A percentile compares a stretch with the other conserved stretches of the same genome.
These are phyloP conservation scores for Zosterops lateralis DNA, from an alignment of 2,113 vertebrate species.

Conservation along the genomic window DNA sequence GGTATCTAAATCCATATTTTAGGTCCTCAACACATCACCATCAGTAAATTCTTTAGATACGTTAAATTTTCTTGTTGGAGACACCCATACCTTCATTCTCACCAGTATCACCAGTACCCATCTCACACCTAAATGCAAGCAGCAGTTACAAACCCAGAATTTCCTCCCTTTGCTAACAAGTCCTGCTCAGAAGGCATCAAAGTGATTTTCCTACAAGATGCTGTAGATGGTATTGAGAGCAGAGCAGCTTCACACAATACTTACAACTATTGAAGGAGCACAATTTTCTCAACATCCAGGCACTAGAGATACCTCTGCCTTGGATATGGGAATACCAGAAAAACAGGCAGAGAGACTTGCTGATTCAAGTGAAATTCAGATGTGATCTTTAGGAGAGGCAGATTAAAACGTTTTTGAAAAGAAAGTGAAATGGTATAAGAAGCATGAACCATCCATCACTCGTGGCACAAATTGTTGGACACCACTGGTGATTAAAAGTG, in stretches of 20 bases:
- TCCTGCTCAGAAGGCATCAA: background rate
- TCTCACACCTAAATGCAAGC: background rate
- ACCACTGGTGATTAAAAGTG: background rate
- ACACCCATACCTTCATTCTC: background rate
- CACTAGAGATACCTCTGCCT: background rate
- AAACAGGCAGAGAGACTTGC: background rate
- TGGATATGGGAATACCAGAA: background rate
- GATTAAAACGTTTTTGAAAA: background rate
- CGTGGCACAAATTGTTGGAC: background rate
- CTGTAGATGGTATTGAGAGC: background rate
- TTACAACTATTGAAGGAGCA: accelerated
- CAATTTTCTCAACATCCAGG: background rate
- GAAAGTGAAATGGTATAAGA: background rate
- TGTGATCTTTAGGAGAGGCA: background rate
- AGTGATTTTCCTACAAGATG: background rate
- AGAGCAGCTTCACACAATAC: background rate
- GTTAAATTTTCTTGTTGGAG: background rate
- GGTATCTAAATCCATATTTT: background rate
- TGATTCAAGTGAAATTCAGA: background rate
- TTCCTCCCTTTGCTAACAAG: background rate
- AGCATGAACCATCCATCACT: background rate
- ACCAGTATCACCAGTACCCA: background rate
- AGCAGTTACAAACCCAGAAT: background rate
- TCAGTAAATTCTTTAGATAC: background rate
- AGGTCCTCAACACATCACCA: background rate